Percentiles rank a stretch among this genome's conserved stretches.
Evolutionary conservation across 2,888 invertebrate species (phyloP).

Genomic region (Cynaeus angustus): DNA sequence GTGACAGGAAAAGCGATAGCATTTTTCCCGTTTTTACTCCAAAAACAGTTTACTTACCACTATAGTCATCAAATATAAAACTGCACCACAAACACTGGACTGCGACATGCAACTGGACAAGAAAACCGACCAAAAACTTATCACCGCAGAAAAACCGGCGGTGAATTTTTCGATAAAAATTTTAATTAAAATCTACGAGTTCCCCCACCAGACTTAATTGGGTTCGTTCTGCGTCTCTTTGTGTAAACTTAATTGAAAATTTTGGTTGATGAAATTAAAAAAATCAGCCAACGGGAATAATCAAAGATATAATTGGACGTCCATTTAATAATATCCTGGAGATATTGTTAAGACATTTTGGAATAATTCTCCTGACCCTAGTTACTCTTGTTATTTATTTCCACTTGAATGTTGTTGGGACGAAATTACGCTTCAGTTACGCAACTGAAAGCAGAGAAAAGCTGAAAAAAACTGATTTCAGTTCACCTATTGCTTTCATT

Average conservation of each 20-base stretch:
- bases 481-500: no score
- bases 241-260: constrained; percentile 38
- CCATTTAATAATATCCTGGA: constrained; percentile 16
- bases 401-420: no score
- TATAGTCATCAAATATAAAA: no score
- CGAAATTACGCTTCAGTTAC: no score
- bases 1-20: constrained; percentile 9
- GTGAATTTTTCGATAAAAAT: constrained; percentile 22
- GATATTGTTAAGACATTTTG: constrained; percentile 1
- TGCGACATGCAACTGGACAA: neutral
- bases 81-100: neutral
- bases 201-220: constrained; percentile 32
- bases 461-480: no score
- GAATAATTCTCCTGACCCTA: neutral
- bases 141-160: constrained; percentile 9
- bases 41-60: neutral
- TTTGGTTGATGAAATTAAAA: constrained; percentile 44
- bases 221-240: constrained; percentile 42
- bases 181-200: constrained; percentile 38
- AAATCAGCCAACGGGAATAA: constrained; percentile 13
- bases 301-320: constrained; percentile 35
- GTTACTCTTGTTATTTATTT: no score
- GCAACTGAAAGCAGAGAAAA: no score
- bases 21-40: constrained; percentile 9
- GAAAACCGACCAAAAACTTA: constrained; percentile 30